Evolutionary conservation across 2,797 vertebrate genomes (phyloP), one percentile per base, ranked within the genome.

Genomic region (Hirundo rustica): DNA sequence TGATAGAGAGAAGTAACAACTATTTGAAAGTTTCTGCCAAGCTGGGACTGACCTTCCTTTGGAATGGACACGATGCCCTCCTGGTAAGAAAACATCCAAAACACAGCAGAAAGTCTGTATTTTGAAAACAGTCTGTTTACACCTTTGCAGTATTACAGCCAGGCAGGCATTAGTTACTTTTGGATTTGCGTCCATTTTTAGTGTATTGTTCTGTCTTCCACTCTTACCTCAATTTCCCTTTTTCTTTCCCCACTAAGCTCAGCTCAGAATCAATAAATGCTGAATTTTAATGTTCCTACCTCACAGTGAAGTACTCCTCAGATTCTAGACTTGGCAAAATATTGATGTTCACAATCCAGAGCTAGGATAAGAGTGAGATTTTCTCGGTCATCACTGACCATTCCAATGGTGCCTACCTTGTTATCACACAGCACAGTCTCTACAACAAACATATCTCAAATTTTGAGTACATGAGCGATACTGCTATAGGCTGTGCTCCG

Each of bases 51-150:
- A 83, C 96, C 42, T 97, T 98, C 80, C 71, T 97, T 88, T 99
- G 99, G 99, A 99, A 99, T 65, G 75, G 94, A 77, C 95, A 98
- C 0, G 98, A 98, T 86, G 98, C 98, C 54, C 97, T 99, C 16
- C 85, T 98, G 98, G 99, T 99, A 97, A 93, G 97, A 80, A 92
- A 80, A 53, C 3, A 67, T 57, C n/a, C 27, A 36, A 74, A 93
- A 70, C 13, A 26, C 26, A 45, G 42, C 38, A 95, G 47, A 75
- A 78, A 77, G 16, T 16, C 34, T 50, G 22, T 23, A 29, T 72
- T 78, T 91, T 72, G 27, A 44, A 86, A 92, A 71, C 9, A 54
- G 25, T 36, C 36, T 57, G 5, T 40, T 88, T 72, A 61, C 1
- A 38, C 23, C 9, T 85, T 86, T 67, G 32, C 20, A 74, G 17